Base-by-base conservation (phyloP, 2,888 invertebrate genomes). In the Phortica okadai region DNA sequence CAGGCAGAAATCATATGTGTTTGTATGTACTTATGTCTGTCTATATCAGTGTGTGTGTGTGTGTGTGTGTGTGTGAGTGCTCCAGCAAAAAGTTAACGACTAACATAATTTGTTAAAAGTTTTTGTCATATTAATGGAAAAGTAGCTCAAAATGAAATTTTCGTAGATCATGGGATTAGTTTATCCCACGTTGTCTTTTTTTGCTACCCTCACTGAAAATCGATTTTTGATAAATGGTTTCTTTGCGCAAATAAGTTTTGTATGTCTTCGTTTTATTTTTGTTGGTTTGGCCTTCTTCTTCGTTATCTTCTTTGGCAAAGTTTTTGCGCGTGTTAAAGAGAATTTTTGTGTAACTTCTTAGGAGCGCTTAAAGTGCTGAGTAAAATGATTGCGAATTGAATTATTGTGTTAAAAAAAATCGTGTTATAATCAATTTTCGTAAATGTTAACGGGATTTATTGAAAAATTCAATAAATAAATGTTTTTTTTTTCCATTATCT, bases 21-120 rank as follows among this genome's bases (percentile, higher is more conserved):
- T 14, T 41, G 16, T 41, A 8, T 42, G 21, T 21, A 21, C 21
- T 21, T 21, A 21, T 21, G 21, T 21, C 21, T 21, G 21, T 21
- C 21, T 21, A 21, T 21, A 21, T 21, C 21, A 21, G 21, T 21
- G 14, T 66, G 33, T 41, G 41, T 64, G 41, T 64, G 64, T 64
- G 41, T 58, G 16, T 21, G 4, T 21, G 33, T 70, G 50, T 10
- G 70, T 44, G 33, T 66, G 10, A 11, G 42, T 66, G 42, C 64
- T 6, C 14, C 14, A 42, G 21, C 41, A 62, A 54, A 45, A 66
- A 64, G 54, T 79, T 82, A 83, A 81, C 82, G 79, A 83, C 81
- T 81, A 80, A 84, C 85, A 86, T 84, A 87, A 88, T 85, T 87
- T 87, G 87, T 88, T 87, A 78, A 81, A 88, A 87, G 81, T 88